Evolutionary conservation across 2,113 vertebrate species (phyloP).

Genomic region (Benitochromis conjunctus): DNA sequence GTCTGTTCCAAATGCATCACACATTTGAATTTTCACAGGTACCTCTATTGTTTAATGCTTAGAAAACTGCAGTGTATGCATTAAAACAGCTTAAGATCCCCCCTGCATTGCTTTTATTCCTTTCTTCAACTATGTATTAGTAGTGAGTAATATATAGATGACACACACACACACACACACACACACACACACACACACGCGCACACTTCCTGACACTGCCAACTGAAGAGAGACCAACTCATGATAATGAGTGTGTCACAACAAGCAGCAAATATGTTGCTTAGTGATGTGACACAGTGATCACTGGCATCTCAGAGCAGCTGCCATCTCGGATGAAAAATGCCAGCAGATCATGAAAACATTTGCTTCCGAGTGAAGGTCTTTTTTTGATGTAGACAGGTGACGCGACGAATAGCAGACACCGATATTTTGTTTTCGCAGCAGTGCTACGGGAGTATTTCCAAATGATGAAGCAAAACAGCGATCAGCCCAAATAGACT

Average conservation of each 20-base stretch:
- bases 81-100: neutral
- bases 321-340: neutral
- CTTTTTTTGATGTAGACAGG: neutral
- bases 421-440: neutral
- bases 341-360: neutral
- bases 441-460: neutral
- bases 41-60: neutral
- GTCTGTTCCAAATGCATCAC: neutral
- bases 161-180: neutral
- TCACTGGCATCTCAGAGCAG: conserved; percentile 15
- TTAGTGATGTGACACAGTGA: conserved; percentile 4
- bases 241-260: neutral
- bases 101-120: rapidly evolving
- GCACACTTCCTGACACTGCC: neutral
- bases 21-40: neutral
- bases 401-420: neutral
- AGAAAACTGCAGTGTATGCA: neutral
- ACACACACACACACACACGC: neutral
- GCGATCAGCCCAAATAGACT: neutral
- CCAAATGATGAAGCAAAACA: neutral
- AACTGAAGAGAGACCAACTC: neutral
- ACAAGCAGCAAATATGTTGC: conserved; percentile 13
- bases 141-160: neutral
- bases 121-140: neutral
- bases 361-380: neutral